Base-by-base conservation (phyloP, 2,797 vertebrate species). In the Typhlichthys subterraneus region DNA sequence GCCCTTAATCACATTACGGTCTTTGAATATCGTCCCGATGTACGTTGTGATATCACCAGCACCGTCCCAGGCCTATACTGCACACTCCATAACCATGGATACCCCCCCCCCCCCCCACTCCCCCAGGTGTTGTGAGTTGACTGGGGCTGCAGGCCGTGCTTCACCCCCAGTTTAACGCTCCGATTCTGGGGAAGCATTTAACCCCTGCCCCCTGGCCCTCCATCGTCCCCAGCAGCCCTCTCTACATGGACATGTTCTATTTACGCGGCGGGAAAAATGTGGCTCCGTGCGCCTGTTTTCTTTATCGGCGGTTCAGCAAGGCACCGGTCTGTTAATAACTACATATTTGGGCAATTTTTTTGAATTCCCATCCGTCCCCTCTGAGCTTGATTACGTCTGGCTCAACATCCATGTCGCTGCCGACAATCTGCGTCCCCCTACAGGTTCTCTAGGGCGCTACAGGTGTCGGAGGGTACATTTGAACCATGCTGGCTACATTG, bases 211-310 rank as follows among this genome's bases (percentile, higher is more conserved):
- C 81, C 56, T 5, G 80, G 67, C 70, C 80, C 82, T 75, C 62
- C 64, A 58, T 73, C 74, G 81, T 59, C 72, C 63, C 65, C 6
- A 7, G 49, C 72, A 72, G 78, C 61, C 64, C 74, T 87, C 82
- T 94, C 84, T 92, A 93, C 93, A 93, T 89, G 93, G 92, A 89
- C 91, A 90, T 92, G 92, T 93, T 93, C 92, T 92, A 83, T 93
- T 92, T 93, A 82, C 63, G 87, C 78, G 66, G 75, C 67, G 65
- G 68, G 72, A 84, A 82, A 71, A 85, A 46, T 38, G 31, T 38
- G 67, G 23, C 85, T 85, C 57, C 57, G 76, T 80, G 88, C 81
- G 85, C 58, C 76, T 75, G 82, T 72, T 86, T 86, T 77, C 83
- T 83, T 91, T 88, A 87, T 90, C 89, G 53, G 82, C 53, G 66